A percentile compares a stretch with the other conserved stretches of the same genome.
These are phyloP conservation scores for Nanorana parkeri DNA, from an alignment of 2,113 vertebrate genomes.

Conservation along the genomic window DNA sequence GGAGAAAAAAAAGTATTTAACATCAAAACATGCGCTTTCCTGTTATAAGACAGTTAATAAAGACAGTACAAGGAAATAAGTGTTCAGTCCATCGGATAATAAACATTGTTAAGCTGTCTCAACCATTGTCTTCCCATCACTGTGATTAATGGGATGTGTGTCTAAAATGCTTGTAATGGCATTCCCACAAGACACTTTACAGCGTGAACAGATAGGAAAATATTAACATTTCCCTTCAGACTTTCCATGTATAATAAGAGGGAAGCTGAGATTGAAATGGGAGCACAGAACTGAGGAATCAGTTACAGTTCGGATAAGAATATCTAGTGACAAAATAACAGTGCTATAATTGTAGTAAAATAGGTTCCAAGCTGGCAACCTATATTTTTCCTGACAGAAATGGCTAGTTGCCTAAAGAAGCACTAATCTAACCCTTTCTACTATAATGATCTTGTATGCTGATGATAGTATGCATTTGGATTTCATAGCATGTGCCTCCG, in stretches of 20 bases:
- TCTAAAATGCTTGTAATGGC: constrained; percentile 57
- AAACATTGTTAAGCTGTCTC: constrained; percentile 56
- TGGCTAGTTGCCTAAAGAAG: too few species aligned
- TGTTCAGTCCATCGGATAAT: constrained; percentile 52
- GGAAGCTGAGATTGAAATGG: constrained; percentile 27
- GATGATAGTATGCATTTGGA: too few species aligned
- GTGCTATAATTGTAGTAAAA: not conserved
- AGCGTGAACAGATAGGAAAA: constrained; percentile 51
- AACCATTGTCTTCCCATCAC: constrained; percentile 52
- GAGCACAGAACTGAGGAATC: constrained; percentile 23
- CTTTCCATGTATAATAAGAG: constrained; percentile 44
- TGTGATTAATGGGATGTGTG: constrained; percentile 56
- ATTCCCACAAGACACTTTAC: constrained; percentile 53
- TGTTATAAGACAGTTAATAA: constrained; percentile 48
- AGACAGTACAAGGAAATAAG: constrained; percentile 51
- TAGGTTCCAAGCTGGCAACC: not conserved
- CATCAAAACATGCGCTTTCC: constrained; percentile 26
- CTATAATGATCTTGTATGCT: too few species aligned
- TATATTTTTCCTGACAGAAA: too few species aligned
- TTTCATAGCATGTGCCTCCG: too few species aligned
- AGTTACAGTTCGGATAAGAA: constrained; percentile 18
- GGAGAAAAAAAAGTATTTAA: constrained; percentile 7
- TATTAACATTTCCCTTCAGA: constrained; percentile 53
- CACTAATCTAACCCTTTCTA: too few species aligned
- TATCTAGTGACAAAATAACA: constrained; percentile 28